Conservation (phyloP, 2,797 vertebrate genomes). For the Diplodus sargus region DNA sequence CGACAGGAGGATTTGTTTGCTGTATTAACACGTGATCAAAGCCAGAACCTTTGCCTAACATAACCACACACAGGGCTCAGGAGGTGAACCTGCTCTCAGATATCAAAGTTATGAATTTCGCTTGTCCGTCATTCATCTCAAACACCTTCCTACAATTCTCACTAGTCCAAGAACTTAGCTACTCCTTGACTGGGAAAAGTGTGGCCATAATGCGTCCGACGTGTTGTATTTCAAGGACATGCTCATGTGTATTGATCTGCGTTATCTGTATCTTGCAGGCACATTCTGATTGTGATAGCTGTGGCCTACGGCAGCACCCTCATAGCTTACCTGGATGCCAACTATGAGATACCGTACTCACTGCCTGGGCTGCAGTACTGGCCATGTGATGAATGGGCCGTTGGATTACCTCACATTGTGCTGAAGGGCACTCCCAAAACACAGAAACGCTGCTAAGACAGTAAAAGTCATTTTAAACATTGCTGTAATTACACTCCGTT, state of each 20-base stretch:
- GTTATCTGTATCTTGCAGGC: constrained; percentile 83
- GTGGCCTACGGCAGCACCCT: constrained; percentile 88
- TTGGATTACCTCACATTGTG: constrained; percentile 91
- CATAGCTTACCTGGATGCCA: constrained; percentile 89
- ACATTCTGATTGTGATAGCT: constrained; percentile 92
- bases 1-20: not conserved
- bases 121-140: not conserved
- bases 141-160: not conserved
- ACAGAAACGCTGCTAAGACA: constrained; percentile 75
- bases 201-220: not conserved
- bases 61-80: not conserved
- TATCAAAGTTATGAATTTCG: not conserved
- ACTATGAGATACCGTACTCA: constrained; percentile 87
- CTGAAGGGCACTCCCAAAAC: constrained; percentile 73
- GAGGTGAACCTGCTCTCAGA: not conserved
- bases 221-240: not conserved
- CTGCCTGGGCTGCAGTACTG: constrained; percentile 90
- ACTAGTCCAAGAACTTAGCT: not conserved
- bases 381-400: constrained; percentile 87
- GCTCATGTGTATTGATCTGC: constrained; percentile 15
- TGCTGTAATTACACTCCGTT: not conserved
- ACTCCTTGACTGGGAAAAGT: not conserved
- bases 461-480: not conserved
- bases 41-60: not conserved
- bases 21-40: not conserved